Base-by-base conservation (phyloP, 1,140 invertebrate species). In the Drosophila mauritiana region DNA sequence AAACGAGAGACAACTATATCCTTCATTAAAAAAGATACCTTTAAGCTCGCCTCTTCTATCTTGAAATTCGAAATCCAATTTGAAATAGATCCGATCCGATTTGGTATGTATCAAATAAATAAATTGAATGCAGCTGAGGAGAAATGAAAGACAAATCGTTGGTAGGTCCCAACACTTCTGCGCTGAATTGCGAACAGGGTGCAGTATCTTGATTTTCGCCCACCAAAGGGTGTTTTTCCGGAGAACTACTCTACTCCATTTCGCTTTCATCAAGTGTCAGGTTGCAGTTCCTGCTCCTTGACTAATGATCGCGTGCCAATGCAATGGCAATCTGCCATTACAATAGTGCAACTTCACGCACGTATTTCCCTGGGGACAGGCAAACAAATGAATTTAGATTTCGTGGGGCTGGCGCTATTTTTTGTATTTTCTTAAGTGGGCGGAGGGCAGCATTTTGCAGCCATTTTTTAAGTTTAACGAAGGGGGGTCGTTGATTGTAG, bases 271-370 rank as follows among this genome's bases (percentile, higher is more conserved):
- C 83, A 54, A 73, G 51, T 84, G 84, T 77, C 84, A 79, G 49
- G 48, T 48, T 63, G 52, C 54, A 53, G 22, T 63, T 61, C 53
- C 69, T 80, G 65, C 40, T 73, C 25, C 55, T 57, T 84, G 80
- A 89, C 84, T 90, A 89, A 89, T 89, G 84, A 89, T 89, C 85
- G 84, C 84, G 84, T 89, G 84, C 73, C 85, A 78, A 73, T 80
- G 73, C 43, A 68, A 64, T 74, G 80, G 63, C 80, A 73, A 83
- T 73, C 61, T 68, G 57, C 76, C 76, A 88, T 39, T 76, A 61
- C 72, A 74, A 77, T 69, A 65, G 51, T 73, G 78, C 48, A 49
- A 80, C 52, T 63, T 78, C 59, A 86, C 67, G 82, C 78, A 80
- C 69, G 64, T 69, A 81, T 57, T 58, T 51, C 51, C 68, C 61